Evolutionary conservation across 2,113 vertebrate species (phyloP).

Genomic region (Macaca fascicularis): DNA sequence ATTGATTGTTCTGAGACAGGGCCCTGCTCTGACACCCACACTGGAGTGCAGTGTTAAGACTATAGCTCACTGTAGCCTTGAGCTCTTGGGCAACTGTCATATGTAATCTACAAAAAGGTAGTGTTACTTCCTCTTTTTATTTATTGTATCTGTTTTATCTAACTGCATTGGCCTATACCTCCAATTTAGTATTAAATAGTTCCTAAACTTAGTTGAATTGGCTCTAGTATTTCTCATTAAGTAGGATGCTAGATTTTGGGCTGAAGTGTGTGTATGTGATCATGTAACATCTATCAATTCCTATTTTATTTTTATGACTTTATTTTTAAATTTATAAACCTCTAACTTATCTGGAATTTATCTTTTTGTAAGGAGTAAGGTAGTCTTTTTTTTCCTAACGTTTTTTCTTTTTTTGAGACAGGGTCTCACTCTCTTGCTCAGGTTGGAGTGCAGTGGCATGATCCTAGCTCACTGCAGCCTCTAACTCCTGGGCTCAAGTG

Average conservation of each 20-base stretch:
- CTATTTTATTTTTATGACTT: conserved; percentile 27
- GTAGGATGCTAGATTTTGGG: neutral
- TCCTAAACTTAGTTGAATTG: neutral
- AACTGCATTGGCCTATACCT: neutral
- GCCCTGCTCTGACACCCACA: too few relatives aligned
- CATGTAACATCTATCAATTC: neutral
- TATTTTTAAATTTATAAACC: conserved; percentile 14
- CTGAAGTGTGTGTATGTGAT: neutral
- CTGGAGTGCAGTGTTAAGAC: too few relatives aligned
- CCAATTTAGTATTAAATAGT: neutral
- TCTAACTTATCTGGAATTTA: conserved; percentile 26
- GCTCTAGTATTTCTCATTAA: neutral
- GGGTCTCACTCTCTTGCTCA: too few relatives aligned
- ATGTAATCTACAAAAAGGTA: conserved; percentile 5
- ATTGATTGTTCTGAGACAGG: too few relatives aligned
- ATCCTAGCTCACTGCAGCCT: too few relatives aligned
- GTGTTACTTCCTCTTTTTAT: neutral
- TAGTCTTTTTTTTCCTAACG: neutral
- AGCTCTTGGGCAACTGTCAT: neutral
- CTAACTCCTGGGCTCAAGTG: too few relatives aligned
- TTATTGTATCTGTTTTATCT: conserved; percentile 18
- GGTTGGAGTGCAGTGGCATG: too few relatives aligned
- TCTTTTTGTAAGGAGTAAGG: neutral
- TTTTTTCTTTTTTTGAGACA: too few relatives aligned
- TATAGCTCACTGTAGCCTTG: too few relatives aligned